Evolutionary conservation across 2,888 invertebrate species (phyloP), one percentile per base, ranked within the genome.

Genomic region (Cyclophora albipunctata): DNA sequence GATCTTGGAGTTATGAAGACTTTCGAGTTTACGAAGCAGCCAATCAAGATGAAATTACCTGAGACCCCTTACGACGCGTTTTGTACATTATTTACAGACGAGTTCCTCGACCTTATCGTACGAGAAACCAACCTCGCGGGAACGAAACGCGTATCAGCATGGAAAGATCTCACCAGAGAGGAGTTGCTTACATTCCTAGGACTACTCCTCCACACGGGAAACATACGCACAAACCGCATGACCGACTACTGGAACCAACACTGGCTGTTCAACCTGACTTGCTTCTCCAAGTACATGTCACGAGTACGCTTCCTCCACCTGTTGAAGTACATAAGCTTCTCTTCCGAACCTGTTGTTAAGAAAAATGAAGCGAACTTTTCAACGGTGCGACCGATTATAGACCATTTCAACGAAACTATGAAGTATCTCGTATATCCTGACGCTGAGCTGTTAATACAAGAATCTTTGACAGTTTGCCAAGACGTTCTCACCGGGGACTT

Each of bases 221-320:
- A 69, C 37, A 69, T 75, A 34, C 55, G 57, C 42, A 45, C 74
- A 34, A 72, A 69, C 41, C 53, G 71, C 43, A 48, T 73, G 4
- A 55, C 63, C 4, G 75, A 77, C 55, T 78, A 78, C 45, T 78
- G 75, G 75, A 71, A 72, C 60, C 62, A 48, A 34, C 63, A 74
- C 53, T 58, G 58, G 46, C 52, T 78, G 4, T 73, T 71, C 54
- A 69, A 69, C 54, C 48, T 43, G 37, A 43, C 20, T 41, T 20
- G n/a, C 40, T 42, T 40, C 34, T 48, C 34, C 7, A 34, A 52
- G 46, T 42, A 41, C 40, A 50, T 45, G 34, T 46, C 42, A 42
- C 45, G 42, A 5, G 20, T 20, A 20, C 20, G 20, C 20, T 20
- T 20, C 20, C 20, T 20, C 20, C 20, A 20, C 20, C 20, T 20